phyloP scores from a whole-genome alignment of 2,888 invertebrate genomes.

The Diarsia brunnea region DNA sequence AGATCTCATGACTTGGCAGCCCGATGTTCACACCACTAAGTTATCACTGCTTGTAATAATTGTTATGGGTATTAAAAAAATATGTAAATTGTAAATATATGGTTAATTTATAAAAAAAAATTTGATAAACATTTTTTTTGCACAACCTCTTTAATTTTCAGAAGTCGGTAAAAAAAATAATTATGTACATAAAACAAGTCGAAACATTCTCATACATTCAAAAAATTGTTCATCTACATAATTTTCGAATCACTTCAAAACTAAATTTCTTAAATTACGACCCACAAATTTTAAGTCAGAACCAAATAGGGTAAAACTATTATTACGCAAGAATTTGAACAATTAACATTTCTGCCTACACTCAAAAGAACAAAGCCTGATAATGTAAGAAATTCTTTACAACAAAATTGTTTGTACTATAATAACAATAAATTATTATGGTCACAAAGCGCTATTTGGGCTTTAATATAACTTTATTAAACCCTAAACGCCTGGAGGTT shows the following conservation, averaged over 20 bases:
- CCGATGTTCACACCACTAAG: too few relatives aligned
- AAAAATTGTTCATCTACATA: too few relatives aligned
- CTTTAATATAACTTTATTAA: conserved; percentile 61
- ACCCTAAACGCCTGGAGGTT: conserved; percentile 46
- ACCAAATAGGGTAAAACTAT: not conserved
- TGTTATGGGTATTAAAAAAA: not conserved
- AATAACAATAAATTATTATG: conserved; percentile 47
- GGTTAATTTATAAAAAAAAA: too few relatives aligned
- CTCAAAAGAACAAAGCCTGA: conserved; percentile 8
- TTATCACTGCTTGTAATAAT: too few relatives aligned
- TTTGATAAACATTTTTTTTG: too few relatives aligned
- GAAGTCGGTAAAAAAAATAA: too few relatives aligned
- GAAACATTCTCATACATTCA: too few relatives aligned
- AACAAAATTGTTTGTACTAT: conserved; percentile 52
- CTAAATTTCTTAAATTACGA: not conserved
- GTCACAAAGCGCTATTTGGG: conserved; percentile 40
- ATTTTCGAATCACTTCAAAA: not conserved
- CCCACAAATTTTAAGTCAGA: not conserved
- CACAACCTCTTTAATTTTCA: too few relatives aligned
- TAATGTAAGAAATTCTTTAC: conserved; percentile 46
- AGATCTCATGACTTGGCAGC: too few relatives aligned
- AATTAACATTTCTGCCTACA: conserved; percentile 1
- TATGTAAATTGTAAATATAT: not conserved
- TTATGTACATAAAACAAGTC: too few relatives aligned
- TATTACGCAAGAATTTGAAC: conserved; percentile 5